Evolutionary conservation across 2,113 vertebrate species (phyloP).

Genomic region (Prunella himalayana): DNA sequence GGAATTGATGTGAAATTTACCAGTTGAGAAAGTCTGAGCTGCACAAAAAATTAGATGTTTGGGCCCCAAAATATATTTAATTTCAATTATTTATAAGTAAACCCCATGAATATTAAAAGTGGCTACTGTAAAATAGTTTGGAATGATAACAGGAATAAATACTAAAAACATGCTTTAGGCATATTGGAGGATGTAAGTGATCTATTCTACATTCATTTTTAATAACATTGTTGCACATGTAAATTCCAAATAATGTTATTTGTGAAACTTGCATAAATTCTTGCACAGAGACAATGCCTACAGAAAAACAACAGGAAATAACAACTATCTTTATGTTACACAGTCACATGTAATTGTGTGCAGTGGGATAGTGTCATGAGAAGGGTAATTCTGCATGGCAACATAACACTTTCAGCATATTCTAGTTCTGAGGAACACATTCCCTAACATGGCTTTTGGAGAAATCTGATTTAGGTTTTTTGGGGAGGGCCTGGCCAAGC

Average conservation of each 20-base stretch:
- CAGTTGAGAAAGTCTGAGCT: background rate
- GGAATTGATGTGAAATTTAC: background rate
- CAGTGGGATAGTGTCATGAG: fast-evolving
- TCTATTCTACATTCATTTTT: background rate
- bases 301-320: background rate
- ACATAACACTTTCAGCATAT: background rate
- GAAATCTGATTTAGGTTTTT: background rate
- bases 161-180: background rate
- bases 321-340: background rate
- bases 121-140: background rate
- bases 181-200: background rate
- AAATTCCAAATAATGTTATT: background rate
- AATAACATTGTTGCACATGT: background rate
- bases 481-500: background rate
- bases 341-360: background rate
- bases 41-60: background rate
- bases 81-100: background rate
- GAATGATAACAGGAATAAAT: background rate
- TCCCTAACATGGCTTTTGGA: background rate
- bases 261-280: background rate
- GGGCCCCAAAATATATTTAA: background rate
- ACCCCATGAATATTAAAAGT: background rate
- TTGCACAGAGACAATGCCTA: background rate
- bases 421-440: background rate
- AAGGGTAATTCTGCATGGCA: background rate